Base-by-base conservation (phyloP, 2,113 vertebrate genomes). In the Lepisosteus oculatus region DNA sequence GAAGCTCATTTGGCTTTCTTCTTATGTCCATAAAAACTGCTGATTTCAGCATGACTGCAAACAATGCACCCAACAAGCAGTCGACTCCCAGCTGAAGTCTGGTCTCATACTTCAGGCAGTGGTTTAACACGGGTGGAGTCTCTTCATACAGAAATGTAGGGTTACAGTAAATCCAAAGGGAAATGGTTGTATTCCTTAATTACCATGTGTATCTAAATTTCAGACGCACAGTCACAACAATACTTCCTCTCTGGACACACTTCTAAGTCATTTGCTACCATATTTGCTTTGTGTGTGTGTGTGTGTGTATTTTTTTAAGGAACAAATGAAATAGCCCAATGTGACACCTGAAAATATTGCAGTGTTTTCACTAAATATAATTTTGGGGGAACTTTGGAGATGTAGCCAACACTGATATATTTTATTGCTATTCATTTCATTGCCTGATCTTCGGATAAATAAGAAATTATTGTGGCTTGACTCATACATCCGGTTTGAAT, bases 111-210 rank as follows among this genome's bases (percentile, higher is more conserved):
- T 65, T 65, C 62, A 43, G 71, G 70, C 80, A 80, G 78, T 77
- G 81, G 78, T 82, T 80, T 84, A 81, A 85, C 80, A 79, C 74
- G 83, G 86, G 85, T 85, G 80, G 86, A 84, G 84, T 68, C 62
- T 78, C 79, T 85, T 86, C 74, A 68, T 83, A 76, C 81, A 69
- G 77, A 88, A 88, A 89, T 90, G 83, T 80, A 74, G 81, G 85
- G 86, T 86, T 87, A 68, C 63, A 86, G 79, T 81, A 83, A 83
- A 86, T 73, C 85, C 80, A 86, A 80, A 85, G 83, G 76, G 70
- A 83, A 82, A 82, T 84, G 86, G 78, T 72, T 85, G 61, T 74
- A 64, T 7, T 63, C 62, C 70, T 72, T 78, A 73, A 78, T 75
- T 73, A 78, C 62, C 68, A 67, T 74, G 73, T 75, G 61, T 57